Base-by-base conservation (phyloP, 1,140 invertebrate genomes). In the Danaus melanippus region DNA sequence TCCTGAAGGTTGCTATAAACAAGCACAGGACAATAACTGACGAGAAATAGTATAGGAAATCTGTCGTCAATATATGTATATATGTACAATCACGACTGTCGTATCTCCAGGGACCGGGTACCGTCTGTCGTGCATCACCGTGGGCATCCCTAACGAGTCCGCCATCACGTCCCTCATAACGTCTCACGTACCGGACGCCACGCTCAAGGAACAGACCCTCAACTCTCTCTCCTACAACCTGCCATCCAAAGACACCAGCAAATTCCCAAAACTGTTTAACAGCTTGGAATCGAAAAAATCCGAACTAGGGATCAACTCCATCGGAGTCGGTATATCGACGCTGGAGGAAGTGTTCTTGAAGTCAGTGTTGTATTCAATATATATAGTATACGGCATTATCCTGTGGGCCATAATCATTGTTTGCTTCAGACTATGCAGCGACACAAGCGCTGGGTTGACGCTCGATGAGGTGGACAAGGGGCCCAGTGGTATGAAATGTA, bases 311-410 rank as follows among this genome's bases (percentile, higher is more conserved):
- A 91, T 97, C 46, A 86, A 90, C 12, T 92, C 92, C 15, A 93
- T 94, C 62, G 94, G 95, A 1, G 90, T 95, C 0, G 93, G 93
- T 0, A 89, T 94, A 2, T 94, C 94, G 8, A 96, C 95, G 0
- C 88, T 97, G 68, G 95, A 97, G 74, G 94, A 96, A 86, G 94
- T 97, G 9, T 96, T 96, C 73, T 74, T 96, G 11, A 94, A 90
- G 93, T 95, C 82, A 84, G 87, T 76, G 8, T 56, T 39, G 9
- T 52, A 43, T 21, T 21, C 2, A 21, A 21, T 21, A 21, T 21
- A 5, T n/a, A n/a, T n/a, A n/a, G n/a, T n/a, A n/a, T n/a, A n/a
- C n/a, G n/a, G n/a, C n/a, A n/a, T n/a, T n/a, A 21, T 21, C 1
- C 17, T 21, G 17, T 21, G 44, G 40, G 11, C 10, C 8, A 50